phyloP scores from a whole-genome alignment of 2,888 invertebrate genomes.

The Magallana nippona region DNA sequence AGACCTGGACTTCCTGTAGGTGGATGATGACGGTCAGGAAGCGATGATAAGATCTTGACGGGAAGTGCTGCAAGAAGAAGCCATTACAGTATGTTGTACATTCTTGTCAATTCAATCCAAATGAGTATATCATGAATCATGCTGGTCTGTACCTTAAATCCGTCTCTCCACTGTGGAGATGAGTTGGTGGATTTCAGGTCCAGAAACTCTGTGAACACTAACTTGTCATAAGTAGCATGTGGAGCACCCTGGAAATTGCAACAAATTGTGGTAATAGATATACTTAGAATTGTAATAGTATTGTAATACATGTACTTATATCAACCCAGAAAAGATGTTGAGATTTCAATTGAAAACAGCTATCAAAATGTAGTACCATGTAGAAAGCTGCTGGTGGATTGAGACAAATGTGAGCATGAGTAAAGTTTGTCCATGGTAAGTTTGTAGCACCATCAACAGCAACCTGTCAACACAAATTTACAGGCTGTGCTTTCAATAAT shows the following conservation, averaged over 20 bases:
- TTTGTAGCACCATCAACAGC: constrained; percentile 77
- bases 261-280: constrained; percentile 26
- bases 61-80: constrained; percentile 71
- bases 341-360: no score
- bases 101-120: no score
- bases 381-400: constrained; percentile 79
- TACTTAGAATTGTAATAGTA: neutral
- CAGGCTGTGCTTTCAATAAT: no score
- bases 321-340: neutral
- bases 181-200: constrained; percentile 73
- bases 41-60: constrained; percentile 72
- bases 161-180: constrained; percentile 77
- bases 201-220: constrained; percentile 73
- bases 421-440: constrained; percentile 78
- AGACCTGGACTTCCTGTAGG: constrained; percentile 76
- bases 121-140: no score
- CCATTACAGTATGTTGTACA: no score
- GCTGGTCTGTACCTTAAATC: constrained; percentile 70
- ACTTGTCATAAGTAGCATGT: constrained; percentile 76
- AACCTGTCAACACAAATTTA: constrained; percentile 59
- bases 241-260: constrained; percentile 69
- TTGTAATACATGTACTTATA: no score
- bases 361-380: constrained; percentile 64
- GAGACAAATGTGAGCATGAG: constrained; percentile 74
- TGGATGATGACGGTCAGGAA: constrained; percentile 75